Conservation (phyloP, 2,888 invertebrate genomes). For the Lypha dubia region DNA sequence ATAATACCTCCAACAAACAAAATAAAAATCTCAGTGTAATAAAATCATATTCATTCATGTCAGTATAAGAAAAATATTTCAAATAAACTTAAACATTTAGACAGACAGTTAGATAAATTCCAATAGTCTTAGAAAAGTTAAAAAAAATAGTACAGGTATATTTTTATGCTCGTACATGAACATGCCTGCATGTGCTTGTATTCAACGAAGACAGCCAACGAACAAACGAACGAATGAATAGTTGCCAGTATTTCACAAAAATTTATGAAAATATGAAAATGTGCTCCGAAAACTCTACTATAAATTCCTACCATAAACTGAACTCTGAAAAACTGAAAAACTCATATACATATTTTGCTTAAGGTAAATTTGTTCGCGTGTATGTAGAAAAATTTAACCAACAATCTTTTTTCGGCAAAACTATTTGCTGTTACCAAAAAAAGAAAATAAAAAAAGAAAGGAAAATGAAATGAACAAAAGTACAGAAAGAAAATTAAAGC, state of each 20-base stretch:
- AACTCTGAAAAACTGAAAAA: slow-evolving; percentile 4
- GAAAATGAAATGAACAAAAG: slow-evolving; percentile 6
- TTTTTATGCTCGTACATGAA: neutral
- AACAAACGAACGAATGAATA: neutral
- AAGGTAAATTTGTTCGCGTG: neutral
- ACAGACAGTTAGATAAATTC: slow-evolving; percentile 25
- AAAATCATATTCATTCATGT: slow-evolving; percentile 1
- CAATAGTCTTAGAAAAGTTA: neutral
- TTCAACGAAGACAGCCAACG: slow-evolving; percentile 10
- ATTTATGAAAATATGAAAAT: slow-evolving; percentile 40
- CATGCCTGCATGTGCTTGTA: slow-evolving; percentile 11
- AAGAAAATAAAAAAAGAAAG: no score
- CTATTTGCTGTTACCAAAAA: neutral
- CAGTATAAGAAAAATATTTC: neutral
- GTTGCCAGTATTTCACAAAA: neutral
- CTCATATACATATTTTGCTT: neutral
- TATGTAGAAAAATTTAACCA: neutral
- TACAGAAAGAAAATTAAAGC: neutral
- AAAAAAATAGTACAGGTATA: slow-evolving; percentile 16
- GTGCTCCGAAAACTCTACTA: slow-evolving; percentile 25
- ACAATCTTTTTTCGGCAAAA: neutral
- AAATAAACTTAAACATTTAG: neutral
- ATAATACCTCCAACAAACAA: slow-evolving; percentile 8
- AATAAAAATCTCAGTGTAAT: neutral
- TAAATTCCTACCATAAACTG: slow-evolving; percentile 40